Percentiles rank a stretch among this genome's conserved stretches.
phyloP scores from a whole-genome alignment of 2,113 vertebrate species.

The Agelaius phoeniceus region DNA sequence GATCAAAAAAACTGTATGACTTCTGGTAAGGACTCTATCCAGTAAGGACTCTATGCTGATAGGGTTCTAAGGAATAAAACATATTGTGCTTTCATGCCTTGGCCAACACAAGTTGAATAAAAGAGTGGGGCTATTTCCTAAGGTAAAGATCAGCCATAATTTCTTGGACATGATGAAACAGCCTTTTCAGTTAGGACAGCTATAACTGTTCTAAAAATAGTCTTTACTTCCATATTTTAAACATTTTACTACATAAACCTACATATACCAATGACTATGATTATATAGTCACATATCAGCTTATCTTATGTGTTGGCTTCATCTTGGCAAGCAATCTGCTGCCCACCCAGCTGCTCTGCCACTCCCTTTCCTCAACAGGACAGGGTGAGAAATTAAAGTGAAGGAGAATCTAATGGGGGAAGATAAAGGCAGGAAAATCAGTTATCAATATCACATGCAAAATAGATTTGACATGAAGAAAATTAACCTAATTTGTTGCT shows the following conservation, averaged over 20 bases:
- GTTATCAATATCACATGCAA: not conserved
- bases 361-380: not conserved
- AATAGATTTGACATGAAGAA: not conserved
- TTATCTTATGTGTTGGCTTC: not conserved
- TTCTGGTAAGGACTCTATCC: not conserved
- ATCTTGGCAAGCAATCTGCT: not conserved
- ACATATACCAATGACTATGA: not conserved
- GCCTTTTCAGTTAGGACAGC: not conserved
- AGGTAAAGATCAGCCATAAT: not conserved
- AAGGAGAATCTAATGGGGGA: not conserved
- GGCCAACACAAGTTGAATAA: not conserved
- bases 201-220: not conserved
- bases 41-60: not conserved
- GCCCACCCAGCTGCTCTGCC: not conserved
- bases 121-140: not conserved
- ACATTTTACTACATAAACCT: not conserved
- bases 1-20: not conserved
- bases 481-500: not conserved
- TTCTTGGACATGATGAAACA: not conserved
- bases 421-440: not conserved
- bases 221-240: not conserved
- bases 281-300: not conserved
- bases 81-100: not conserved
- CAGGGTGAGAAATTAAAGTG: not conserved
- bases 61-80: not conserved